These are phyloP conservation scores for Philereme vetulata DNA, from an alignment of 2,888 invertebrate genomes.

Conservation along the genomic window DNA sequence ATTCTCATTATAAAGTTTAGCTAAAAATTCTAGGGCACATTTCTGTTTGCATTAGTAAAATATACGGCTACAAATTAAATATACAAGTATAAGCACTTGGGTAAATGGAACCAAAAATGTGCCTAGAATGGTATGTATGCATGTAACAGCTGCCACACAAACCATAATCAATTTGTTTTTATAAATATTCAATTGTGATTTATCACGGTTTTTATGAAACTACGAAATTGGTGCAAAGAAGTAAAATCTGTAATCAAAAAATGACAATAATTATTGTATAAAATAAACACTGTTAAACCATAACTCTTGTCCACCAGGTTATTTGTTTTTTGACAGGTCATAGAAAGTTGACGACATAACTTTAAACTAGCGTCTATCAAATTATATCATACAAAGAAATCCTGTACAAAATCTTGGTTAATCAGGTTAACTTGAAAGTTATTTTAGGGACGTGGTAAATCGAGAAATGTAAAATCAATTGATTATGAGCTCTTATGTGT, in stretches of 20 bases:
- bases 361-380: too few relatives aligned
- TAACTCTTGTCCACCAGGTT: too few relatives aligned
- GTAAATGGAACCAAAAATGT: constrained; percentile 67
- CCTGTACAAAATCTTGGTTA: too few relatives aligned
- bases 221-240: constrained; percentile 76
- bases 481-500: too few relatives aligned
- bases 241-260: constrained; percentile 22
- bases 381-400: too few relatives aligned
- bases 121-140: constrained; percentile 72
- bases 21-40: constrained; percentile 68
- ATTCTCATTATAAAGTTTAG: constrained; percentile 79
- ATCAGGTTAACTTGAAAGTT: too few relatives aligned
- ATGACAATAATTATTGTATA: too few relatives aligned
- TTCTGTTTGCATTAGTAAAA: constrained; percentile 57
- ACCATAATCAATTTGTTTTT: constrained; percentile 60
- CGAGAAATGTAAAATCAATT: too few relatives aligned
- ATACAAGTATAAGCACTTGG: constrained; percentile 4
- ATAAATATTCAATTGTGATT: constrained; percentile 37
- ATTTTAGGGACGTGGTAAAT: too few relatives aligned
- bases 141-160: constrained; percentile 81
- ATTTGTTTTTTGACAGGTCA: too few relatives aligned
- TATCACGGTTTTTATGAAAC: constrained; percentile 50
- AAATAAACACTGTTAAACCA: too few relatives aligned
- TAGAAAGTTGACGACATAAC: too few relatives aligned
- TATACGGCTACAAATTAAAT: constrained; percentile 7